phyloP scores from a whole-genome alignment of 2,888 invertebrate species.

The Brachypalpus laphriformis region DNA sequence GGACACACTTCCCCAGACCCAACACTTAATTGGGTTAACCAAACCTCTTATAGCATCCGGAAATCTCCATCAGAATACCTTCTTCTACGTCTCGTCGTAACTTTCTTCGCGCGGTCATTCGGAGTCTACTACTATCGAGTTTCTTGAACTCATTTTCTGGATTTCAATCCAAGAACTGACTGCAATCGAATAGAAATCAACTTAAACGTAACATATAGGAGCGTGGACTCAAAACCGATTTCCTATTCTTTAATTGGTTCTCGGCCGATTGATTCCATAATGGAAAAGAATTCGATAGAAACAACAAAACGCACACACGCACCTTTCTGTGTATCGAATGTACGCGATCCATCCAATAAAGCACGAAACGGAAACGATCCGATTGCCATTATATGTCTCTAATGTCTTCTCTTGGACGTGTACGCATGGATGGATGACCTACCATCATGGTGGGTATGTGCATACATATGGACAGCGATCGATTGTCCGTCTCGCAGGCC shows the following conservation, averaged over 20 bases:
- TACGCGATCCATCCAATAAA: slow-evolving; percentile 11
- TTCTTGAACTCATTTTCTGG: slow-evolving; percentile 50
- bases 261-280: slow-evolving; percentile 57
- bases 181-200: slow-evolving; percentile 39
- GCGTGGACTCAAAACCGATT: slow-evolving; percentile 46
- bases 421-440: slow-evolving; percentile 31
- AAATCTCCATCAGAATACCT: slow-evolving; percentile 28
- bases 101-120: slow-evolving; percentile 18
- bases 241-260: slow-evolving; percentile 60
- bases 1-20: not conserved
- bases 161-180: slow-evolving; percentile 22
- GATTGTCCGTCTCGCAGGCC: slow-evolving; percentile 33
- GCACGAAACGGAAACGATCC: slow-evolving; percentile 57
- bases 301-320: slow-evolving; percentile 21
- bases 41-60: slow-evolving; percentile 15
- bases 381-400: slow-evolving; percentile 44
- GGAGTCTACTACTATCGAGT: slow-evolving; percentile 2
- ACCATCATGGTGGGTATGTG: slow-evolving; percentile 10
- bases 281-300: slow-evolving; percentile 40
- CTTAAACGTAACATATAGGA: slow-evolving; percentile 25
- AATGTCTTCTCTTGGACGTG: slow-evolving; percentile 37
- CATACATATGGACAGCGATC: slow-evolving; percentile 15
- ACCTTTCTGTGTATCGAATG: not conserved
- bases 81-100: not conserved
- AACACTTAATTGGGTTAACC: slow-evolving; percentile 22